Conservation (phyloP, 2,113 vertebrate species). For the Pedionomus torquatus region DNA sequence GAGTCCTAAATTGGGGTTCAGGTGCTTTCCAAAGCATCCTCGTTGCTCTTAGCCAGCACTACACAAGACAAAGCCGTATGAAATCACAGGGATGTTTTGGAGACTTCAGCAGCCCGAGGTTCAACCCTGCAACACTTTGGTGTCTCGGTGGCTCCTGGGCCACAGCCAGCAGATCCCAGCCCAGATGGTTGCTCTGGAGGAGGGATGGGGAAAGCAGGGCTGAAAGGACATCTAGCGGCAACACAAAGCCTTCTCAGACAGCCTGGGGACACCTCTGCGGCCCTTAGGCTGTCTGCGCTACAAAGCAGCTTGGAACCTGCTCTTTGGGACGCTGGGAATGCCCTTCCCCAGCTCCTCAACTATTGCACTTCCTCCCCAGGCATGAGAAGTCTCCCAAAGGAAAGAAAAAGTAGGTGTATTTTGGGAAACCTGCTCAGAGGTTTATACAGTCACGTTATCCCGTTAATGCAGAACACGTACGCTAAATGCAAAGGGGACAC, state of each 20-base stretch:
- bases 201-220: neutral
- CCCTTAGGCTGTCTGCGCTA: fast-evolving
- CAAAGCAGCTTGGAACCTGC: neutral
- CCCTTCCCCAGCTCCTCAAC: neutral
- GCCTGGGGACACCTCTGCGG: neutral
- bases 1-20: neutral
- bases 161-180: neutral
- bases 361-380: neutral
- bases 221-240: constrained; percentile 69
- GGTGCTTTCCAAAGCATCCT: neutral
- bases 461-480: fast-evolving
- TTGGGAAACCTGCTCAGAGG: neutral
- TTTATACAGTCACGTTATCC: fast-evolving
- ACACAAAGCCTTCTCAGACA: neutral
- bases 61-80: fast-evolving
- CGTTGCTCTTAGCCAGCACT: neutral
- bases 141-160: neutral
- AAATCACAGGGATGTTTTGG: neutral
- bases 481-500: no score
- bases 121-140: neutral
- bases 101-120: neutral
- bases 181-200: neutral
- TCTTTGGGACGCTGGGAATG: neutral
- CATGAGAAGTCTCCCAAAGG: neutral
- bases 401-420: neutral